Base-by-base conservation (phyloP, 2,888 invertebrate genomes). In the Branchinecta sandiegonensis region DNA sequence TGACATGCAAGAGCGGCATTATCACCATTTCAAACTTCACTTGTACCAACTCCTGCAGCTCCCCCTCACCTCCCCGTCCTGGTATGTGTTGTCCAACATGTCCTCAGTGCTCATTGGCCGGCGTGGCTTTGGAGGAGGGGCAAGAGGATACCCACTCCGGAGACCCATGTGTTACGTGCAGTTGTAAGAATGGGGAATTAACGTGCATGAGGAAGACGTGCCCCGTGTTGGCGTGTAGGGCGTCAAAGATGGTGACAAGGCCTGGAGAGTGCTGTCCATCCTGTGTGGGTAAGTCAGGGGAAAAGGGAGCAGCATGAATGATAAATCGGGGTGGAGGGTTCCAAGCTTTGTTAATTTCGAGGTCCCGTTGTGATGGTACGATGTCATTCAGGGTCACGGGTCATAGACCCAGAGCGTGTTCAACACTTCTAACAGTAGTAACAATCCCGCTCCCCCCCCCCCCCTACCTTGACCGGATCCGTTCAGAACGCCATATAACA, bases 181-280 rank as follows among this genome's bases (percentile, higher is more conserved):
- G 56, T 8, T 56, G 56, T 10, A 56, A 56, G 9, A 17, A 56
- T 56, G 56, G 56, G 17, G 14, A 10, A 56, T 56, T 56, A 10
- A 56, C 56, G 8, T 56, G 56, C 9, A 9, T 56, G n/a, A n/a
- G 56, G 17, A 56, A 56, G 10, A 10, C 10, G n/a, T 56, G 56
- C 17, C 56, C 56, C 8, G 56, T 56, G n/a, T 9, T 56, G n/a
- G 56, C 56, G 10, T 56, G 56, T 10, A n/a, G 56, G 17, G 14
- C 56, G 17, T 56, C 56, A 1, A 56, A 56, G 17, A 56, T 56
- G 17, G 56, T 14, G 17, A 8, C 14, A 17, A 56, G 56, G 17
- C 56, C 56, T 17, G 56, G 56, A 14, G 56, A 56, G 8, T 56
- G 56, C 17, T 56, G 56, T 56, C 56, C 56, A 8, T 56, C 56